phyloP scores from a whole-genome alignment of 1,140 invertebrate genomes.

The Leucophenga varia region DNA sequence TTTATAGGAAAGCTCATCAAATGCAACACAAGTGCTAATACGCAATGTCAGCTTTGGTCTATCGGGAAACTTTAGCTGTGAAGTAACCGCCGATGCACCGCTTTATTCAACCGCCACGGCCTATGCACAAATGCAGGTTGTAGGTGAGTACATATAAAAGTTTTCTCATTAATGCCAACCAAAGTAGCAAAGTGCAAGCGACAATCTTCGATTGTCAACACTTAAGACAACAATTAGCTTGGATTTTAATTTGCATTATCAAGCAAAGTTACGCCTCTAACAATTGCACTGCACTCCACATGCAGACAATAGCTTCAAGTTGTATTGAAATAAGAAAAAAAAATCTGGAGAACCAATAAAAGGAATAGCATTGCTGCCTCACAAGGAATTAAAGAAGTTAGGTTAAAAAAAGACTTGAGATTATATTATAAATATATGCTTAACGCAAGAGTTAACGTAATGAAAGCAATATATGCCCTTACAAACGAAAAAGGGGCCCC shows the following conservation, averaged over 20 bases:
- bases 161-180: too few species aligned
- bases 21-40: constrained; percentile 73
- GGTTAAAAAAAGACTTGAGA: too few species aligned
- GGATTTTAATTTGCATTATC: constrained; percentile 16
- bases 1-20: constrained; percentile 68
- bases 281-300: too few species aligned
- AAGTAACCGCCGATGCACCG: constrained; percentile 79
- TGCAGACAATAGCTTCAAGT: background rate
- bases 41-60: constrained; percentile 70
- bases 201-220: too few species aligned
- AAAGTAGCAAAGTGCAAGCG: background rate
- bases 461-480: too few species aligned
- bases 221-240: background rate
- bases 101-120: constrained; percentile 70
- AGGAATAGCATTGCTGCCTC: too few species aligned
- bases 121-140: constrained; percentile 68
- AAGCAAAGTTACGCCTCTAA: too few species aligned
- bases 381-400: too few species aligned
- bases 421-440: too few species aligned
- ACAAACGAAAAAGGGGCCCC: too few species aligned
- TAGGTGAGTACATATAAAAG: constrained; percentile 65
- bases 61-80: constrained; percentile 82
- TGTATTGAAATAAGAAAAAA: background rate
- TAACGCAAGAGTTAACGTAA: too few species aligned
- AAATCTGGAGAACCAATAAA: background rate